Base-by-base conservation (phyloP, 2,888 invertebrate species). In the Fragum whitleyi region DNA sequence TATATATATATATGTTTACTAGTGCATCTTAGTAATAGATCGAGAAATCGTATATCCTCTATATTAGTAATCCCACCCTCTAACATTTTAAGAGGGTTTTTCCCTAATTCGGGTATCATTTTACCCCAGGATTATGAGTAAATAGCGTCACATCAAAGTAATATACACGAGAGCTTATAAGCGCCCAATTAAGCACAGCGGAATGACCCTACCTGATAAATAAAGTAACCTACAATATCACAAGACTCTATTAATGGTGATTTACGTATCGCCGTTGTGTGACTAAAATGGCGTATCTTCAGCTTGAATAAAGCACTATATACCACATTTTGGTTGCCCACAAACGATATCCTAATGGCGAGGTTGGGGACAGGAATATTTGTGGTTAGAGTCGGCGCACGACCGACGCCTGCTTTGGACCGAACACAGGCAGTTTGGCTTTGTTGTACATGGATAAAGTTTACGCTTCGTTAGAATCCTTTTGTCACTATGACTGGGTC, bases 371-470 rank as follows among this genome's bases (percentile, higher is more conserved):
- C 47, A 14, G 5, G 14, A 16, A 61, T 61, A 32, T 61, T 61
- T 61, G 61, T n/a, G 61, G 61, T 61, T 61, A 61, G n/a, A n/a
- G 3, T n/a, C n/a, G 61, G 32, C 61, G 61, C 29, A 32, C 61
- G 61, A 61, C 61, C 61, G 61, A 61, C 61, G 61, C 61, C 61
- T 29, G 32, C 61, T 61, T 29, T n/a, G 32, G 29, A 32, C n/a
- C 19, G 29, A n/a, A n/a, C 19, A 29, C 19, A 16, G 7, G 61
- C 16, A 26, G 9, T 14, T 3, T 2, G 9, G 26, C 59, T 59
- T 59, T 59, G 59, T 32, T 57, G 6, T 26, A 57, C 19, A n/a
- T 2, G 57, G 57, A 19, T 57, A 57, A 9, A 26, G 21, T 57
- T 57, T 57, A 57, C 57, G 57, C 57, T 57, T 57, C 5, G 61